phyloP scores from a whole-genome alignment of 2,888 invertebrate species.

The Ephialtes manifestator region DNA sequence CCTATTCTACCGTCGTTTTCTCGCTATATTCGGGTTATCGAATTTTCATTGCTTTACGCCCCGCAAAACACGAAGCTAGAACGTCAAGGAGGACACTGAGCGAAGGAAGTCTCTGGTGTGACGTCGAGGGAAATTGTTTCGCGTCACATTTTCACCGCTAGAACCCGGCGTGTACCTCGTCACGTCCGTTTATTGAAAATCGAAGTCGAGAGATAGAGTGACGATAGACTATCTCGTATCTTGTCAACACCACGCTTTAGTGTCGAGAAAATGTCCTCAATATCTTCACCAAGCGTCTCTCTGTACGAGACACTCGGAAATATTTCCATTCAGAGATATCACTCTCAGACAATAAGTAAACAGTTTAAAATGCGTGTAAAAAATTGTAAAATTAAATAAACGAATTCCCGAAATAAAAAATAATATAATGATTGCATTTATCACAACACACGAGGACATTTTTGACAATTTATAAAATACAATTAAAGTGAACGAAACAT shows the following conservation, averaged over 20 bases:
- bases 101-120: slow-evolving; percentile 32
- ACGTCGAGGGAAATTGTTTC: slow-evolving; percentile 60
- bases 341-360: neutral
- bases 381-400: neutral
- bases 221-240: slow-evolving; percentile 14
- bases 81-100: slow-evolving; percentile 1
- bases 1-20: neutral
- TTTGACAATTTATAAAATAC: too few relatives aligned
- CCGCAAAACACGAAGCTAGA: slow-evolving; percentile 4
- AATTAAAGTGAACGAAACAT: neutral
- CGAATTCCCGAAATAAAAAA: neutral
- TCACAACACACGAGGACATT: too few relatives aligned
- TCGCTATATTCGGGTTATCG: slow-evolving; percentile 54
- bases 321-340: neutral
- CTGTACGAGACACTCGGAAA: neutral
- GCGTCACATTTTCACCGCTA: slow-evolving; percentile 49
- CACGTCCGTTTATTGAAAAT: slow-evolving; percentile 58
- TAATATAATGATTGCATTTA: too few relatives aligned
- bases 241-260: slow-evolving; percentile 25
- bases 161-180: neutral
- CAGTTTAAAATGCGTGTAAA: neutral
- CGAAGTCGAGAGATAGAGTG: slow-evolving; percentile 32
- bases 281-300: neutral
- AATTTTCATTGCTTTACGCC: slow-evolving; percentile 49
- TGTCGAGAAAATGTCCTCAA: slow-evolving; percentile 16